Evolutionary conservation across 1,140 invertebrate genomes (phyloP).

Genomic region (Drosophila mauritiana): DNA sequence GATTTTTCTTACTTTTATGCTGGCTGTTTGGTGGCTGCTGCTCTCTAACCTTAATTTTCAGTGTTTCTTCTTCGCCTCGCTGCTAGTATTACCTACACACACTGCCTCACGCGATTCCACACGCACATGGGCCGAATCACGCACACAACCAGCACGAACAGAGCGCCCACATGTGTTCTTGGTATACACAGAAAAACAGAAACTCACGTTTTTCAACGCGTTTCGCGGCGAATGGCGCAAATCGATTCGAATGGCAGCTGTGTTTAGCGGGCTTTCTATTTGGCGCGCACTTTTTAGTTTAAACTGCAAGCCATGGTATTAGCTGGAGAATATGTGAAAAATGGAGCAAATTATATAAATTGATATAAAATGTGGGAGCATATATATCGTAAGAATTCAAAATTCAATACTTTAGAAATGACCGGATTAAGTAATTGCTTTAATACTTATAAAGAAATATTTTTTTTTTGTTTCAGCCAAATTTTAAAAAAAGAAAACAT

Average conservation of each 20-base stretch:
- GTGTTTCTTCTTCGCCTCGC: slow-evolving; percentile 73
- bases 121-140: slow-evolving; percentile 50
- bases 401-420: too few species aligned
- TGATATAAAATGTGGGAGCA: not conserved
- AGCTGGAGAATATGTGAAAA: not conserved
- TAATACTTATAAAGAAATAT: not conserved
- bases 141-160: slow-evolving; percentile 15
- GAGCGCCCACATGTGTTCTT: slow-evolving; percentile 73
- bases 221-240: slow-evolving; percentile 47
- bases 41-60: slow-evolving; percentile 84
- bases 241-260: not conserved
- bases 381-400: too few species aligned
- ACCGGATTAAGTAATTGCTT: too few species aligned
- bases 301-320: not conserved
- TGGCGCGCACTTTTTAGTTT: not conserved
- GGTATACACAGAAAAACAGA: slow-evolving; percentile 81
- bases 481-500: not conserved
- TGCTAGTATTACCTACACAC: slow-evolving; percentile 72
- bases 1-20: slow-evolving; percentile 71
- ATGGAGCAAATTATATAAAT: not conserved
- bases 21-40: slow-evolving; percentile 69
- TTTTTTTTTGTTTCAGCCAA: slow-evolving; percentile 7
- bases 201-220: slow-evolving; percentile 73
- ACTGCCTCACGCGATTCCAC: slow-evolving; percentile 48
- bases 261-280: not conserved